Evolutionary conservation across 2,888 invertebrate genomes (phyloP), one percentile per base, ranked within the genome.

Genomic region (Orthosia gothica): DNA sequence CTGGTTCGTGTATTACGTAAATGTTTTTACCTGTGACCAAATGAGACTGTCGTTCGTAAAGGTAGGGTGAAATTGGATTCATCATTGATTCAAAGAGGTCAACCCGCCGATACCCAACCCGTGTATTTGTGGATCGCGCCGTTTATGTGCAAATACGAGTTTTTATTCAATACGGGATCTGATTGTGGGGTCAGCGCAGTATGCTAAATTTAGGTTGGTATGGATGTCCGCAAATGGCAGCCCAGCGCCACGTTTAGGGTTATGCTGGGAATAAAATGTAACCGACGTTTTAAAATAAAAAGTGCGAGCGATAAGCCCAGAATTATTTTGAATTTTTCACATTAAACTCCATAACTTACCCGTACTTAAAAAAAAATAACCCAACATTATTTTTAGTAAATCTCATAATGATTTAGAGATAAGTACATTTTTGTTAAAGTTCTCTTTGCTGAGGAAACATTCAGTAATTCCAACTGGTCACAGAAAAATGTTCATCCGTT

Each of bases 151-250:
- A n/a, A n/a, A n/a, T n/a, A n/a, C n/a, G n/a, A n/a, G n/a, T n/a
- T n/a, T n/a, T n/a, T n/a, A n/a, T n/a, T n/a, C n/a, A n/a, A n/a
- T n/a, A n/a, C n/a, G n/a, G n/a, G n/a, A n/a, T n/a, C n/a, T n/a
- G n/a, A n/a, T n/a, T n/a, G 82, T 81, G 75, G 78, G 79, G 63
- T 74, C 83, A 76, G 26, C 74, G 70, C 78, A 73, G 78, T 87
- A 76, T 79, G 83, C 76, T 78, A 73, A 87, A 85, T 82, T 83
- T 76, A 74, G 70, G 55, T 71, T 67, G 73, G 76, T 65, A 55
- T 65, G 77, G 73, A 66, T 65, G 74, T 65, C 74, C 82, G 57
- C 75, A 80, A 87, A 82, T 77, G 74, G 75, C 59, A 32, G 58
- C 52, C 40, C 69, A 49, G 81, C 74, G 68, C 47, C 84, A 74